These are phyloP conservation scores for Dasypogon diadema DNA, from an alignment of 2,888 invertebrate genomes.

Conservation along the genomic window DNA sequence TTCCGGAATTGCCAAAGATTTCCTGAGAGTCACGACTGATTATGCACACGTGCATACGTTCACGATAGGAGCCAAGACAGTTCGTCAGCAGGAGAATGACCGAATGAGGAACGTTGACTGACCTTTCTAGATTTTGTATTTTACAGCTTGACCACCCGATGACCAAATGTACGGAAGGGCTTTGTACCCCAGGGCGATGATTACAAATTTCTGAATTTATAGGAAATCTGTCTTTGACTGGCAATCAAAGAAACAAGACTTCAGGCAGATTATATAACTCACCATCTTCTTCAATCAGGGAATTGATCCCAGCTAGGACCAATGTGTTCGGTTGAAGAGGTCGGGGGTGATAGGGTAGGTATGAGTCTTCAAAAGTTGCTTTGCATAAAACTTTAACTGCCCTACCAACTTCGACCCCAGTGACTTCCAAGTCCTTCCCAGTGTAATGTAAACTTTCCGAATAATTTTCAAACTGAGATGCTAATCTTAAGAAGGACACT, in stretches of 20 bases:
- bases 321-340: neutral
- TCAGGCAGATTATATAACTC: neutral
- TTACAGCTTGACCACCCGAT: conserved; percentile 15
- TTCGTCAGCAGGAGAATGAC: neutral
- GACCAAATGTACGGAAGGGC: conserved; percentile 21
- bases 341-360: neutral
- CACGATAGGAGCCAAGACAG: conserved; percentile 11
- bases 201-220: conserved; percentile 38
- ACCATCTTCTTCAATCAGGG: conserved; percentile 19
- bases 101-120: conserved; percentile 3
- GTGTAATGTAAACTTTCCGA: conserved; percentile 32
- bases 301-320: conserved; percentile 16
- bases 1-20: conserved; percentile 45
- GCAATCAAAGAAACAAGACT: conserved; percentile 45
- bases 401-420: neutral
- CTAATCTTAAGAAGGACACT: conserved; percentile 52
- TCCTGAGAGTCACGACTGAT: conserved; percentile 29
- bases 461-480: conserved; percentile 48
- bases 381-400: conserved; percentile 24
- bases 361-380: conserved; percentile 23
- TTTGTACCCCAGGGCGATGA: conserved; percentile 23
- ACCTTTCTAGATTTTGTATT: conserved; percentile 18
- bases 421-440: neutral
- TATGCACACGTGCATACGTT: conserved; percentile 46
- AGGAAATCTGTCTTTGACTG: conserved; percentile 48